Conservation (phyloP, 1,140 invertebrate genomes). For the Linepithema humile region DNA sequence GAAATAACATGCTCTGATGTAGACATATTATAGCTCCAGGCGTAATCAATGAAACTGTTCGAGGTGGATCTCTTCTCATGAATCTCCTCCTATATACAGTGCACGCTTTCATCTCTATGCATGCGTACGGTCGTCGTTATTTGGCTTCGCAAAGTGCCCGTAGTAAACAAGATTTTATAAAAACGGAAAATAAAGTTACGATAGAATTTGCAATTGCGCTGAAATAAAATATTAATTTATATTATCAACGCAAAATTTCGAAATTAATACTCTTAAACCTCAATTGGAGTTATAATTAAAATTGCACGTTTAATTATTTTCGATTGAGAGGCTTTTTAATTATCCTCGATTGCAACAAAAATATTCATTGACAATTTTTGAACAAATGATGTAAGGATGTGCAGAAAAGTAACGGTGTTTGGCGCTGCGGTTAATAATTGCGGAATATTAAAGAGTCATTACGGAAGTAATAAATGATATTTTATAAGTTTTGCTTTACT, state of each 20-base stretch:
- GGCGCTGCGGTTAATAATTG: not conserved
- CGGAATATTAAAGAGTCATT: not conserved
- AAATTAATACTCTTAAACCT: not conserved
- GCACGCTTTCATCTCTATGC: slow-evolving; percentile 1
- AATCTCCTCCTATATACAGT: slow-evolving; percentile 3
- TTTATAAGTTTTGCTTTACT: not conserved
- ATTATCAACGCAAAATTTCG: not conserved
- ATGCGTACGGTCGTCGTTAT: not conserved
- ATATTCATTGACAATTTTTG: not conserved
- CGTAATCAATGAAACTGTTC: slow-evolving; percentile 19
- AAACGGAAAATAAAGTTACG: not conserved
- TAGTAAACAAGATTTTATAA: slow-evolving; percentile 21
- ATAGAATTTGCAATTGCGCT: not conserved
- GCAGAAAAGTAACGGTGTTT: not conserved
- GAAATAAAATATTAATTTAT: slow-evolving; percentile 25
- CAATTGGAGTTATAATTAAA: not conserved
- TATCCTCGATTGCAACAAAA: not conserved
- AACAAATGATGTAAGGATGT: not conserved
- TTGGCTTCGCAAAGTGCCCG: not conserved
- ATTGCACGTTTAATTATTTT: not conserved
- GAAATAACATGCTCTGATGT: not conserved
- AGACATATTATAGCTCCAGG: slow-evolving; percentile 9
- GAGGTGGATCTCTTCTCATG: not conserved
- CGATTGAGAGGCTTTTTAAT: not conserved
- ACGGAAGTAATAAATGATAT: not conserved